A percentile compares a stretch with the other conserved stretches of the same genome.
These are phyloP conservation scores for Ambastaia sidthimunki DNA, from an alignment of 2,797 vertebrate species.

Conservation along the genomic window DNA sequence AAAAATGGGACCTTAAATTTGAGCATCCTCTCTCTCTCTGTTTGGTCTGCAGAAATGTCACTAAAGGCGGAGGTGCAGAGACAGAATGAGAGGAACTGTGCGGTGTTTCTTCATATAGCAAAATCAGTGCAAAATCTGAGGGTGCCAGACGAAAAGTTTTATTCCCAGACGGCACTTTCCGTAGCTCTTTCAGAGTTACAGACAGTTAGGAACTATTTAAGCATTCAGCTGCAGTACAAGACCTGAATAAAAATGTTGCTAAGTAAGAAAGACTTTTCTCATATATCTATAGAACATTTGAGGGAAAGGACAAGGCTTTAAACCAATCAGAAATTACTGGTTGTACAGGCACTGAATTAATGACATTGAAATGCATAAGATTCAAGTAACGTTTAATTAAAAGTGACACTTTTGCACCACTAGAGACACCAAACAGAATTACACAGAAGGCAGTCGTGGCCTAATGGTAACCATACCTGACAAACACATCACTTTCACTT, in stretches of 20 bases:
- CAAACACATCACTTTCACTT: too few relatives aligned
- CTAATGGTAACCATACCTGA: too few relatives aligned
- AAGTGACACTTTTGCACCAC: neutral
- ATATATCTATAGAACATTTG: neutral
- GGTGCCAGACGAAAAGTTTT: neutral
- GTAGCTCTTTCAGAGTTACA: neutral
- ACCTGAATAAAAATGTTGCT: neutral
- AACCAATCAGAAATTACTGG: neutral
- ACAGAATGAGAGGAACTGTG: neutral
- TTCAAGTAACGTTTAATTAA: neutral
- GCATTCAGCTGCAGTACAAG: neutral
- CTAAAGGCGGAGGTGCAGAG: neutral
- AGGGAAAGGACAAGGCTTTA: too few relatives aligned
- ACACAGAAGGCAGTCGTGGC: too few relatives aligned
- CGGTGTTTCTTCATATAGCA: neutral
- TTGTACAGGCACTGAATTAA: neutral
- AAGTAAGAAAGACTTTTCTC: neutral
- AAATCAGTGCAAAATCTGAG: slow-evolving; percentile 14
- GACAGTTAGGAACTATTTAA: neutral
- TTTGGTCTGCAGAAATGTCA: slow-evolving; percentile 22
- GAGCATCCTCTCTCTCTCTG: neutral
- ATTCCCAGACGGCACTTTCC: neutral
- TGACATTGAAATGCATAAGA: neutral
- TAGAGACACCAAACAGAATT: neutral
- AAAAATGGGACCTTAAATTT: slow-evolving; percentile 12